phyloP scores from a whole-genome alignment of 2,797 vertebrate species.

The Australoheros facetus region DNA sequence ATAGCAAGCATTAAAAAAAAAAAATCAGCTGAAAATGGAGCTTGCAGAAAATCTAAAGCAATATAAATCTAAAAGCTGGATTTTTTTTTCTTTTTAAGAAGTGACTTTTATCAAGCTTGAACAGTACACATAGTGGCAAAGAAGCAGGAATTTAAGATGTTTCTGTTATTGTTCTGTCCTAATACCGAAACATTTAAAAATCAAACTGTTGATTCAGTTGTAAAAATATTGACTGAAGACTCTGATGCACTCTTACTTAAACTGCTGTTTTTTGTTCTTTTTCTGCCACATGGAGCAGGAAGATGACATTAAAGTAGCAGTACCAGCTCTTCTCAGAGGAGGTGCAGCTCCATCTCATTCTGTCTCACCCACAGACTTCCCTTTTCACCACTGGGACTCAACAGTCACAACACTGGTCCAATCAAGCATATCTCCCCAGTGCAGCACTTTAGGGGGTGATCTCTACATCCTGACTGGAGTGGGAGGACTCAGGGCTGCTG shows the following conservation, averaged over 20 bases:
- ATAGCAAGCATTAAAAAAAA: not conserved
- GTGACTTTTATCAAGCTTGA: not conserved
- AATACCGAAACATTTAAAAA: not conserved
- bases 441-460: slow-evolving; percentile 64
- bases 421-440: slow-evolving; percentile 63
- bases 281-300: slow-evolving; percentile 50
- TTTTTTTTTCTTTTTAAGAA: not conserved
- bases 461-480: slow-evolving; percentile 79
- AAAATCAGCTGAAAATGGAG: not conserved
- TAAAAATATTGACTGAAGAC: not conserved
- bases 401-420: slow-evolving; percentile 67
- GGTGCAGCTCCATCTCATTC: not conserved
- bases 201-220: not conserved
- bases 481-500: slow-evolving; percentile 36
- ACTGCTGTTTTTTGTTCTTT: slow-evolving; percentile 3
- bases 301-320: slow-evolving; percentile 38
- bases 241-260: not conserved
- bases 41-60: not conserved
- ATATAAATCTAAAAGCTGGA: not conserved
- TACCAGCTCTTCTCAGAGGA: slow-evolving; percentile 71
- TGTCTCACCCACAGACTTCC: slow-evolving; percentile 41
- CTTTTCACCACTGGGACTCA: slow-evolving; percentile 73
- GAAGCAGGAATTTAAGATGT: not conserved
- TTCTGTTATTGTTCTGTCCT: not conserved
- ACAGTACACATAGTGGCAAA: not conserved